Base-by-base conservation (phyloP, 2,888 invertebrate species). In the Lepidocyrtoides sp. region DNA sequence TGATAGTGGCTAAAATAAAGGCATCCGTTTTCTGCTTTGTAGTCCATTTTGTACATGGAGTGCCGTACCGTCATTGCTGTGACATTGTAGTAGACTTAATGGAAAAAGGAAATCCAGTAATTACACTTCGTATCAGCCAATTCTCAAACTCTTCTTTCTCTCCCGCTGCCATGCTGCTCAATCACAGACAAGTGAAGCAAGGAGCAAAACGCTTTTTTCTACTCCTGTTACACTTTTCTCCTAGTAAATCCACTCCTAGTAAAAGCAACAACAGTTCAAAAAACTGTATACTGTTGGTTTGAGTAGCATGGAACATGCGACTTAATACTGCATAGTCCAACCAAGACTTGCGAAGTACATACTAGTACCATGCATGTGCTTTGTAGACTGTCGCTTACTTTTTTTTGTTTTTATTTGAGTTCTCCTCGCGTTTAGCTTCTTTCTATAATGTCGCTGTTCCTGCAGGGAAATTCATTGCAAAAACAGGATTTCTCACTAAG, bases 51-150 rank as follows among this genome's bases (percentile, higher is more conserved):
- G 14, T 26, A 63, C 10, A n/a, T 69, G 17, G 17, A 72, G 17
- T 48, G 29, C 29, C 29, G 14, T 10, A 17, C 75, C 48, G 20
- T 23, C 77, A 51, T 20, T 72, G 44, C 17, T 44, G 44, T 69
- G 66, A 41, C 72, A 66, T 51, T 72, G n/a, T 72, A 48, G 69
- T 51, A 72, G 57, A 85, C 69, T 81, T 85, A 89, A 79, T 90
- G 90, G 90, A 90, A 84, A 89, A 85, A 66, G 90, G 84, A 90
- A 85, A 90, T 81, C 85, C 79, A 85, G 84, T 85, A 90, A 90
- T 90, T 90, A 90, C 85, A 63, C 85, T 90, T 48, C 36, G 77
- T 79, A 90, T 89, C 89, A 83, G 77, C 63, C 84, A 85, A 85
- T 66, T 90, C 81, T 79, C 77, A 26, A 60, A 83, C 72, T 72